Evolutionary conservation across 2,797 vertebrate species (phyloP).

Genomic region (Pantherophis alleghaniensis): DNA sequence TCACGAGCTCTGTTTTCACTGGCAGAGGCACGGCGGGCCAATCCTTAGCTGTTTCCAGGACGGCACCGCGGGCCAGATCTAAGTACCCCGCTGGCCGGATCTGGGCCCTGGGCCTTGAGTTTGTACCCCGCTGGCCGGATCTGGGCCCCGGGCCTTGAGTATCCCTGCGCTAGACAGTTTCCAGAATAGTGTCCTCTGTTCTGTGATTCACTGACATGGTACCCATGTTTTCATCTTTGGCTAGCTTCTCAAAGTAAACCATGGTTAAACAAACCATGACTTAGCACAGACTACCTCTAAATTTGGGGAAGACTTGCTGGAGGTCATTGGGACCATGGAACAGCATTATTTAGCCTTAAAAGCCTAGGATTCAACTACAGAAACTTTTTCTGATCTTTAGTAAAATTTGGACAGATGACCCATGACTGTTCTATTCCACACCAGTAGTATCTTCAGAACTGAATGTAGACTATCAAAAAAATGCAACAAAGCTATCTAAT

Average conservation of each 20-base stretch:
- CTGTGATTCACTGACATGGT: background rate
- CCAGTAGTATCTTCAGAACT: background rate
- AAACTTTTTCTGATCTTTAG: background rate
- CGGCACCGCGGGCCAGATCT: no score
- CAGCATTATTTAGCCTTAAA: background rate
- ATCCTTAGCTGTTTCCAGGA: no score
- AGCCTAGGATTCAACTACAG: background rate
- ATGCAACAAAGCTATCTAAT: background rate
- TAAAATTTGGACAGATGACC: background rate
- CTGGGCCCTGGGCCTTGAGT: no score
- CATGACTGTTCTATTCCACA: background rate
- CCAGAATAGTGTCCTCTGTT: background rate
- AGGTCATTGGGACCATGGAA: background rate
- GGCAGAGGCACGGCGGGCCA: no score
- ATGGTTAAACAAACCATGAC: background rate
- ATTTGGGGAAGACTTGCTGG: background rate
- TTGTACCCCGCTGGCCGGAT: no score
- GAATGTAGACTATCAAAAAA: background rate
- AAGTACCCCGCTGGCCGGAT: no score
- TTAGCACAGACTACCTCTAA: background rate
- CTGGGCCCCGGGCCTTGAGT: no score
- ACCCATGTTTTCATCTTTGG: background rate
- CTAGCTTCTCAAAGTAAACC: background rate
- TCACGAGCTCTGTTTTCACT: no score
- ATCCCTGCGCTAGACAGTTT: no score